A percentile compares a stretch with the other conserved stretches of the same genome.
These are phyloP conservation scores for Chrysopilus asiliformis DNA, from an alignment of 2,888 invertebrate species.

Conservation along the genomic window DNA sequence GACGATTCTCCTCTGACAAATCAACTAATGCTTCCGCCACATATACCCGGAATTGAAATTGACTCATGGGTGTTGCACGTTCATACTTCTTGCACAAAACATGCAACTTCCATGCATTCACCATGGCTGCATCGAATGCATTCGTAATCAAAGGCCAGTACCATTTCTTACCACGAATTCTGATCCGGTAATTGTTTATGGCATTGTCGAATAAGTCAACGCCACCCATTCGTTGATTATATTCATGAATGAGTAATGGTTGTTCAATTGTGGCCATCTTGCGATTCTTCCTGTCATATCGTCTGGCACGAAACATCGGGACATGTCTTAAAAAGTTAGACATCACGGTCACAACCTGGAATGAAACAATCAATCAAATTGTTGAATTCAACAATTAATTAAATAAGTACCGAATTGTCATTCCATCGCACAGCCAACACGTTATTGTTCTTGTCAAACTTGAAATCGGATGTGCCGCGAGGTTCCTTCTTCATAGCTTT, in stretches of 20 bases:
- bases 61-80: no score
- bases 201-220: slow-evolving; percentile 4
- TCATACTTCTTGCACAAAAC: background rate
- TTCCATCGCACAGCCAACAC: slow-evolving; percentile 1
- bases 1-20: no score
- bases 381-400: no score
- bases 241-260: background rate
- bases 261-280: no score
- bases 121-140: background rate
- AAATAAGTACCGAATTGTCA: slow-evolving; percentile 4
- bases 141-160: slow-evolving; percentile 5
- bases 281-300: background rate
- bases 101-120: slow-evolving; percentile 4
- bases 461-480: background rate
- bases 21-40: no score
- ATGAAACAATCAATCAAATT: no score
- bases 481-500: background rate
- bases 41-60: no score
- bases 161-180: slow-evolving; percentile 2
- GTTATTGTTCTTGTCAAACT: slow-evolving; percentile 1
- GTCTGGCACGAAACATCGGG: background rate
- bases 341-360: background rate
- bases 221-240: slow-evolving; percentile 3
- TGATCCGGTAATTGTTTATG: slow-evolving; percentile 3
- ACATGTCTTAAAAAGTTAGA: background rate